A percentile compares a stretch with the other conserved stretches of the same genome.
Conservation (phyloP, 2,888 invertebrate genomes). For the Nymphalis urticae region DNA sequence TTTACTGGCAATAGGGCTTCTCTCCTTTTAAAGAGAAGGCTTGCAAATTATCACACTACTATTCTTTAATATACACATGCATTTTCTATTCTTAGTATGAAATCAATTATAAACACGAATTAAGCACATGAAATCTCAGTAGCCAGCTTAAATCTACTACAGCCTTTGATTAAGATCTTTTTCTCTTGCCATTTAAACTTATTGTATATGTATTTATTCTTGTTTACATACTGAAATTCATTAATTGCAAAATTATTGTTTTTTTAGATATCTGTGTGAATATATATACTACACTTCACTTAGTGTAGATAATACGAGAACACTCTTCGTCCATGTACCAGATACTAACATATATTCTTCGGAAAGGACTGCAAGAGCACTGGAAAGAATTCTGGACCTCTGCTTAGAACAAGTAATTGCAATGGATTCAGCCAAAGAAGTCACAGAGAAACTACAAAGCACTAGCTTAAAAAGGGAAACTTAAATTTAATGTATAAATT, state of each 20-base stretch:
- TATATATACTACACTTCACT: conserved; percentile 91
- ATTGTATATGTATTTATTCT: too few relatives aligned
- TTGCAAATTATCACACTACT: too few relatives aligned
- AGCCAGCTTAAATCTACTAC: too few relatives aligned
- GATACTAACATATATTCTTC: conserved; percentile 82
- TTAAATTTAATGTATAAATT: conserved; percentile 5
- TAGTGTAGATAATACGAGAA: conserved; percentile 80
- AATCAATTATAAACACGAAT: too few relatives aligned
- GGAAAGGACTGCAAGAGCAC: conserved; percentile 80
- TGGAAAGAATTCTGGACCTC: conserved; percentile 60
- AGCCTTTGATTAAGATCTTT: too few relatives aligned
- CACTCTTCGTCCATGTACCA: conserved; percentile 91
- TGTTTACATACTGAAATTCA: too few relatives aligned
- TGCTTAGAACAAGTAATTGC: conserved; percentile 59
- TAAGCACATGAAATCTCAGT: too few relatives aligned
- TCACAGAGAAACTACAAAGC: conserved; percentile 43
- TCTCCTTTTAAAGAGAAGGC: too few relatives aligned
- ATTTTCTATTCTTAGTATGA: too few relatives aligned
- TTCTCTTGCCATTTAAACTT: fast-evolving
- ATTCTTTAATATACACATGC: too few relatives aligned
- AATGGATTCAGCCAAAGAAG: conserved; percentile 40
- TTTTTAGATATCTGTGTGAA: conserved; percentile 88
- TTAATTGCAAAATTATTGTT: too few relatives aligned
- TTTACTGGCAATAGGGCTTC: too few relatives aligned
- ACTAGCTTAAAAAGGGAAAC: conserved; percentile 32